These are phyloP conservation scores for Pachyseris speciosa DNA, from an alignment of 64 coral and sea anemone species.

Conservation along the genomic window DNA sequence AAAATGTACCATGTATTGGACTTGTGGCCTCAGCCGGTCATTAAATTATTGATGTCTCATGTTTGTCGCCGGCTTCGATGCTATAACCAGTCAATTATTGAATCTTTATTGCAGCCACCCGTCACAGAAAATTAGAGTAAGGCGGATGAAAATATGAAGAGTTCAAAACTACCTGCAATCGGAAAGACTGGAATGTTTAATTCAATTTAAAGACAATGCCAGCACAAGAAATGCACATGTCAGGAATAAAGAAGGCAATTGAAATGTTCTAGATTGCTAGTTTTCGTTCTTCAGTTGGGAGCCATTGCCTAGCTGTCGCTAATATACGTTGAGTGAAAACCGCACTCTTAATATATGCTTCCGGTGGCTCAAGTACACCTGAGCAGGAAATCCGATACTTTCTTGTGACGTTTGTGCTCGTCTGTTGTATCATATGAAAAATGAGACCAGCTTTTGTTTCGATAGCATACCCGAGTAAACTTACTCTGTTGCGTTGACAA, in stretches of 20 bases:
- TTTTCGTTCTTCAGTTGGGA: slow-evolving; percentile 5
- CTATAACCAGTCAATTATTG: slow-evolving; percentile 4
- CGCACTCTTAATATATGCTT: slow-evolving; percentile 39
- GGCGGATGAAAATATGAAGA: background rate
- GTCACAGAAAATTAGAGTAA: background rate
- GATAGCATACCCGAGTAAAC: background rate
- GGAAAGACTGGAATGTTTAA: slow-evolving; percentile 10
- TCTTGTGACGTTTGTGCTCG: slow-evolving; percentile 1
- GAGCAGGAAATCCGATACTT: slow-evolving; percentile 53
- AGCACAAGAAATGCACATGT: slow-evolving; percentile 32
- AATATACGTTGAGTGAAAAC: slow-evolving; percentile 2
- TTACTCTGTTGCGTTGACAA: slow-evolving; percentile 10
- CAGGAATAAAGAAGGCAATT: background rate
- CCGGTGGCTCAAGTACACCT: background rate
- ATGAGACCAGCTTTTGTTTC: background rate
- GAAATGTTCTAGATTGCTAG: slow-evolving; percentile 23
- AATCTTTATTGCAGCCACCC: background rate
- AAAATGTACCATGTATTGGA: background rate
- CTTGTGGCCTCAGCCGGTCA: background rate
- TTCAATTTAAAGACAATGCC: slow-evolving; percentile 15
- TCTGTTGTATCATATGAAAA: slow-evolving; percentile 25
- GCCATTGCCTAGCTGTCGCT: slow-evolving; percentile 10
- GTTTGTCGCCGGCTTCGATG: slow-evolving; percentile 5
- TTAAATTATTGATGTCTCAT: slow-evolving; percentile 48
- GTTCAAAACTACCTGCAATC: slow-evolving; percentile 5